Percentiles rank a stretch among this genome's conserved stretches.
phyloP scores from a whole-genome alignment of 1,140 invertebrate species.

The Ostrea denselamellosa region DNA sequence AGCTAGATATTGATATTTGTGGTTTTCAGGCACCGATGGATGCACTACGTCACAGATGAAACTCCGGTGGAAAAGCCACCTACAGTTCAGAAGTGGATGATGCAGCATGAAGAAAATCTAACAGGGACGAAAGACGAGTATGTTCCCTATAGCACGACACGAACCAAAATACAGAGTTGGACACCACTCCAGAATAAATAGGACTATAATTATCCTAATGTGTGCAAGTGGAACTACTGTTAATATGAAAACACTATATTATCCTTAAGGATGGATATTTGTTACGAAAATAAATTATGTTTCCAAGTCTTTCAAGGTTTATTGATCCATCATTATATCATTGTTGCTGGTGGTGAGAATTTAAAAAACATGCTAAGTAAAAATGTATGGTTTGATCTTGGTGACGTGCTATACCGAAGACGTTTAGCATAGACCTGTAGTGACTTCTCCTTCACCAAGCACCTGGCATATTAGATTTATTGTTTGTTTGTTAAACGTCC shows the following conservation, averaged over 20 bases:
- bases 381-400: too few relatives aligned
- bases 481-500: too few relatives aligned
- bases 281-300: neutral
- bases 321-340: too few relatives aligned
- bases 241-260: neutral
- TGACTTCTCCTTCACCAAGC: too few relatives aligned
- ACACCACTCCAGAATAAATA: slow-evolving; percentile 54
- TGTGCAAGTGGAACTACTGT: neutral
- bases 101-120: slow-evolving; percentile 89
- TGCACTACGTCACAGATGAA: slow-evolving; percentile 90
- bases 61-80: slow-evolving; percentile 82
- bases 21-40: slow-evolving; percentile 83
- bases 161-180: slow-evolving; percentile 72
- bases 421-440: too few relatives aligned
- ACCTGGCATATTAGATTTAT: too few relatives aligned
- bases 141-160: slow-evolving; percentile 92
- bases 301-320: neutral
- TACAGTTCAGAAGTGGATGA: slow-evolving; percentile 89
- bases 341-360: too few relatives aligned
- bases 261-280: neutral
- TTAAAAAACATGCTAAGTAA: too few relatives aligned
- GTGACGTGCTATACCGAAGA: too few relatives aligned
- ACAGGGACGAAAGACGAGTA: slow-evolving; percentile 88
- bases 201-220: neutral
- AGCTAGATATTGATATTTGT: too few relatives aligned